Evolutionary conservation across 1,140 invertebrate genomes (phyloP).

Genomic region (Drosophila azteca): DNA sequence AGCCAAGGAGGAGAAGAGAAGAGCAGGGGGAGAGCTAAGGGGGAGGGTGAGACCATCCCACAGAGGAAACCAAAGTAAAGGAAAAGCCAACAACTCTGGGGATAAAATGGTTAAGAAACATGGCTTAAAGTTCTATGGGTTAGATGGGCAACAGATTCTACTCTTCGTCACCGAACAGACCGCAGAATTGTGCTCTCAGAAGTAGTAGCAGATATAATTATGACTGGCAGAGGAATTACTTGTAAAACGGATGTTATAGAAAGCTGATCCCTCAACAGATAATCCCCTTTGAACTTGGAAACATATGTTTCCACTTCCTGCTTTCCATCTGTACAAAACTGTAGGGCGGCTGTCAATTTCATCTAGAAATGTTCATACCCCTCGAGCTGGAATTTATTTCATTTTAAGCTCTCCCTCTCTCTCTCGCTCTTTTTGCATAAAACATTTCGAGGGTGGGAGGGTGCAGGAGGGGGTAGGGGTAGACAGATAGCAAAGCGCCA

Average conservation of each 20-base stretch:
- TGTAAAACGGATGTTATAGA: too few species aligned
- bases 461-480: background rate
- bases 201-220: too few species aligned
- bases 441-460: constrained; percentile 22
- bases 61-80: background rate
- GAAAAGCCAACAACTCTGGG: constrained; percentile 7
- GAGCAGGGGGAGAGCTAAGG: background rate
- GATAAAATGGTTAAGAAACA: constrained; percentile 19
- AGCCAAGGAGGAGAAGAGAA: constrained; percentile 15
- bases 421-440: constrained; percentile 39
- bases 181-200: too few species aligned
- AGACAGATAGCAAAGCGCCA: constrained; percentile 21
- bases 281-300: too few species aligned
- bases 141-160: too few species aligned
- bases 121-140: constrained; percentile 1
- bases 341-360: constrained; percentile 40
- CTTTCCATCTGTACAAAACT: too few species aligned
- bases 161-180: too few species aligned
- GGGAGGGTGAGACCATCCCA: background rate
- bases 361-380: constrained; percentile 30
- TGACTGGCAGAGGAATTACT: too few species aligned
- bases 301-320: too few species aligned
- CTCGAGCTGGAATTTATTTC: constrained; percentile 38
- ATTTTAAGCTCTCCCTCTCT: constrained; percentile 23
- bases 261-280: too few species aligned